phyloP scores from a whole-genome alignment of 2,113 vertebrate genomes.

The Myrmophylax atrothorax region DNA sequence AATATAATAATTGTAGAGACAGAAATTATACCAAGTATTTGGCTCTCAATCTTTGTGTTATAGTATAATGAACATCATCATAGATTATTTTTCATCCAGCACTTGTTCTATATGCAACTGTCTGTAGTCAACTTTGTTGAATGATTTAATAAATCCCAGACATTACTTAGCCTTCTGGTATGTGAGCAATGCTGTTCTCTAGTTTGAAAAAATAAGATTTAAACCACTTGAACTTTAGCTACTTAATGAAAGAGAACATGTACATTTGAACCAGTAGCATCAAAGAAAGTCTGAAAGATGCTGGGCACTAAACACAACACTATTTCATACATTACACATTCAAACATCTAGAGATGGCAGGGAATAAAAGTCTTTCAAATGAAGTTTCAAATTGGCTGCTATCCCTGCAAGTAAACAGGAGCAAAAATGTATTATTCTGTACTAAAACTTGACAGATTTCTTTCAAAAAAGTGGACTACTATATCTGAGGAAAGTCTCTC shows the following conservation, averaged over 20 bases:
- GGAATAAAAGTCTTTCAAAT: background rate
- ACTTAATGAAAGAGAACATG: constrained; percentile 26
- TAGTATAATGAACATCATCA: constrained; percentile 1
- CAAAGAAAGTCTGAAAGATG: background rate
- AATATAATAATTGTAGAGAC: background rate
- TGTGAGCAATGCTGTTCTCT: constrained; percentile 62
- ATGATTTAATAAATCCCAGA: constrained; percentile 61
- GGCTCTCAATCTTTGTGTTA: background rate
- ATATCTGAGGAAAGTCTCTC: background rate
- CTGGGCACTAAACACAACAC: background rate
- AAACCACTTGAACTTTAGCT: constrained; percentile 58
- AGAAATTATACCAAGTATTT: background rate
- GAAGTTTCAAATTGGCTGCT: background rate
- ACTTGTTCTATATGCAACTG: constrained; percentile 50
- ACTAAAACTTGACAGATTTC: background rate
- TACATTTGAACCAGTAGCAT: constrained; percentile 23
- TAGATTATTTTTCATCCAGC: constrained; percentile 16
- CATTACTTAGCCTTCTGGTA: constrained; percentile 72
- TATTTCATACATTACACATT: background rate
- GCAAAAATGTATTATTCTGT: background rate
- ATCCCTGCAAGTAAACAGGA: background rate
- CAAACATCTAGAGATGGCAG: background rate
- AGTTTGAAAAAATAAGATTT: constrained; percentile 47
- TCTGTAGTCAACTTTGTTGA: constrained; percentile 51
- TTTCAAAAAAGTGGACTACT: background rate